Conservation (phyloP, 2,888 invertebrate species). For the Terebella lapidaria region DNA sequence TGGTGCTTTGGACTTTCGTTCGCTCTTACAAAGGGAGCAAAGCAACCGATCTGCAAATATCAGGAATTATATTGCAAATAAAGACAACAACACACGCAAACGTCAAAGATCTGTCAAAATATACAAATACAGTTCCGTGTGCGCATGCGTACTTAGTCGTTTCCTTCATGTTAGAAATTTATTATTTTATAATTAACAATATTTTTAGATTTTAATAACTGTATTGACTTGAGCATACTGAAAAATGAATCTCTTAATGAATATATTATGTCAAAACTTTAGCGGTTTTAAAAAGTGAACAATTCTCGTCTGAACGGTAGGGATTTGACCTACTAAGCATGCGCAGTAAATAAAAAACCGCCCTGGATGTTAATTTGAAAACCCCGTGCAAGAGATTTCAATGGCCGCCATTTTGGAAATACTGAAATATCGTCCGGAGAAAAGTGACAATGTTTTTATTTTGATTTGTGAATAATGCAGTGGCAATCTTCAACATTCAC, state of each 20-base stretch:
- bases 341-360: slow-evolving; percentile 11
- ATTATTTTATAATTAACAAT: background rate
- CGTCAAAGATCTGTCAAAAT: background rate
- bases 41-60: no score
- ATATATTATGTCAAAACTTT: no score
- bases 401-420: slow-evolving; percentile 39
- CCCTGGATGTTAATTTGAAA: slow-evolving; percentile 9
- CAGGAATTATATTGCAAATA: no score
- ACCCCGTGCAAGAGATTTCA: slow-evolving; percentile 24
- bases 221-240: no score
- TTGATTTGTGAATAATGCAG: background rate
- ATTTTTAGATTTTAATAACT: background rate
- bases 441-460: background rate
- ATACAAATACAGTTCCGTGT: slow-evolving; percentile 1
- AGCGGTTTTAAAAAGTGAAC: background rate
- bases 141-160: slow-evolving; percentile 12
- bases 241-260: no score
- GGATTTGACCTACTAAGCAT: slow-evolving; percentile 5
- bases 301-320: background rate
- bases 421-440: background rate
- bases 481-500: no score
- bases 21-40: background rate
- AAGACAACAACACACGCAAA: no score
- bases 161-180: background rate
- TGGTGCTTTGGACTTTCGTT: no score